A percentile compares a stretch with the other conserved stretches of the same genome.
Evolutionary conservation across 2,888 invertebrate species (phyloP).

Genomic region (Cheilosia scutellata): DNA sequence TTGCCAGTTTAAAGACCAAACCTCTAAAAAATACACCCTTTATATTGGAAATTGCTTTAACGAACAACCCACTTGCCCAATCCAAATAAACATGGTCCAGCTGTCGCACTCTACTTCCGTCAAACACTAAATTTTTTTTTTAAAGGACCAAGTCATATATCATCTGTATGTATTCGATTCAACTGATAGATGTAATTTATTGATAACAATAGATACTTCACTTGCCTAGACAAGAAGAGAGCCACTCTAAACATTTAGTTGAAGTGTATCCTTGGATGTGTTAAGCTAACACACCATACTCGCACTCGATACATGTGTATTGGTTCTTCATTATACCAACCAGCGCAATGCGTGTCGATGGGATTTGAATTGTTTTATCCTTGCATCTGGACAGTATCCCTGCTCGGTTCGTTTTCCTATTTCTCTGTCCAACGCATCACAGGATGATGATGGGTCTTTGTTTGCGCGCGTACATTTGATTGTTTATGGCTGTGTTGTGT

Average conservation of each 20-base stretch:
- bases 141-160: conserved; percentile 52
- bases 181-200: conserved; percentile 64
- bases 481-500: conserved; percentile 64
- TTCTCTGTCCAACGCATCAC: conserved; percentile 6
- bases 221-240: conserved; percentile 3
- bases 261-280: conserved; percentile 25
- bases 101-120: background rate
- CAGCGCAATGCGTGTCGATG: conserved; percentile 60
- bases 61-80: background rate
- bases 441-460: conserved; percentile 42
- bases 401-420: conserved; percentile 3
- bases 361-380: conserved; percentile 62
- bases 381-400: background rate
- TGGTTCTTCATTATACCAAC: conserved; percentile 42
- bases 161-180: conserved; percentile 68
- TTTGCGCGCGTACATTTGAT: conserved; percentile 61
- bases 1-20: no score
- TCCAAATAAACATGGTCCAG: background rate
- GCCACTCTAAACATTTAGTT: conserved; percentile 28
- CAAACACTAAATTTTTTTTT: background rate
- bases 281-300: conserved; percentile 42
- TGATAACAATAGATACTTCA: conserved; percentile 45
- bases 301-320: conserved; percentile 44
- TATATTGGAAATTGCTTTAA: no score
- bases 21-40: no score